Evolutionary conservation across 2,888 invertebrate genomes (phyloP).

Genomic region (Sylvicola cinctus): DNA sequence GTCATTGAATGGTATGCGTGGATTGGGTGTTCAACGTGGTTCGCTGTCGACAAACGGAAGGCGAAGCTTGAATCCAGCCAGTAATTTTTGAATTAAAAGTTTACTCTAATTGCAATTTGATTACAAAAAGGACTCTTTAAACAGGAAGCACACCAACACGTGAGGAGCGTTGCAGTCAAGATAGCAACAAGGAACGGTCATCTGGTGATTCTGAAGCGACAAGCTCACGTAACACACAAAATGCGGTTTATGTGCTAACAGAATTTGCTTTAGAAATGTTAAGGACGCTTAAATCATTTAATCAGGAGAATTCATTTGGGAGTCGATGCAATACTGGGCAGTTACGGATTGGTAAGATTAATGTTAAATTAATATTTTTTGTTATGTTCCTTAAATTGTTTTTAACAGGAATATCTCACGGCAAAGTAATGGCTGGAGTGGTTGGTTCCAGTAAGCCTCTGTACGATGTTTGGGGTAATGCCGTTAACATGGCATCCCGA

Average conservation of each 20-base stretch:
- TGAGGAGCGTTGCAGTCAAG: neutral
- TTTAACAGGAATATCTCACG: slow-evolving; percentile 60
- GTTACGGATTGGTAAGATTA: slow-evolving; percentile 16
- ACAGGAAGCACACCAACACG: neutral
- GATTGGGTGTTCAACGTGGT: slow-evolving; percentile 2
- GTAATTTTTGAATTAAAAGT: too few species aligned
- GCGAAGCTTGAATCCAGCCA: slow-evolving; percentile 25
- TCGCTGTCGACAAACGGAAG: slow-evolving; percentile 17
- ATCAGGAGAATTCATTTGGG: slow-evolving; percentile 35
- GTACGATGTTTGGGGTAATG: slow-evolving; percentile 94
- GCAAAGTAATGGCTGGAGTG: slow-evolving; percentile 82
- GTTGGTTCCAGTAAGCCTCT: slow-evolving; percentile 85
- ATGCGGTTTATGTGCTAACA: slow-evolving; percentile 36
- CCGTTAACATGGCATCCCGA: slow-evolving; percentile 89
- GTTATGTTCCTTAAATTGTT: neutral
- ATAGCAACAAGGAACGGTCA: too few species aligned
- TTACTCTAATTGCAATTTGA: slow-evolving; percentile 17
- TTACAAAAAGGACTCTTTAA: neutral
- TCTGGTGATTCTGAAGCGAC: too few species aligned
- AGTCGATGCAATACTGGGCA: slow-evolving; percentile 14
- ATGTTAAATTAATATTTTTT: neutral
- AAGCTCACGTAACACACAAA: slow-evolving; percentile 16
- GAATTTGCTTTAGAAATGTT: slow-evolving; percentile 57
- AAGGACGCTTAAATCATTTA: slow-evolving; percentile 36
- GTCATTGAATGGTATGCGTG: slow-evolving; percentile 16